Percentiles rank a stretch among this genome's conserved stretches.
Conservation (phyloP, 2,113 vertebrate genomes). For the Apus apus region DNA sequence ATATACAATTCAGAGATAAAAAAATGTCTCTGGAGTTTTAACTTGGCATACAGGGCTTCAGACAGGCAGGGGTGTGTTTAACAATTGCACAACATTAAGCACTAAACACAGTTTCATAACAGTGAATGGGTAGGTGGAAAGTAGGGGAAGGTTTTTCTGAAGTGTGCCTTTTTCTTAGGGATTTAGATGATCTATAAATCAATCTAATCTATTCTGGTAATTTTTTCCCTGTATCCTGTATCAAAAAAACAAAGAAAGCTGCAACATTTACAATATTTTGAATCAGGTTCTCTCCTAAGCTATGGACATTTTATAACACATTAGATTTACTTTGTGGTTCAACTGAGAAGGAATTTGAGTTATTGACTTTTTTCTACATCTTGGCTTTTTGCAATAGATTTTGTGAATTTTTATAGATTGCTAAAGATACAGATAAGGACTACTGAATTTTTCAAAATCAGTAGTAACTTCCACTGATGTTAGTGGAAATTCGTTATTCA, state of each 20-base stretch:
- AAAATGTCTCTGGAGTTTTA: slow-evolving; percentile 11
- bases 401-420: neutral
- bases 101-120: neutral
- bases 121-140: neutral
- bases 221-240: neutral
- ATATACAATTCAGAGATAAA: neutral
- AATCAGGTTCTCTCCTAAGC: neutral
- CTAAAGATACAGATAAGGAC: neutral
- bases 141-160: neutral
- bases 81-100: neutral
- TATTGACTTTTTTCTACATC: neutral
- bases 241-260: neutral
- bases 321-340: neutral
- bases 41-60: neutral
- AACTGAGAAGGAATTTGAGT: neutral
- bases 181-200: neutral
- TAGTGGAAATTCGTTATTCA: neutral
- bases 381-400: neutral
- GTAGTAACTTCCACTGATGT: neutral
- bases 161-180: neutral
- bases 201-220: neutral
- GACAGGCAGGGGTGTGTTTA: neutral
- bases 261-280: neutral
- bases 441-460: neutral
- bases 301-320: neutral